Conservation (phyloP, 1,140 invertebrate genomes). For the Carposina sasakii region DNA sequence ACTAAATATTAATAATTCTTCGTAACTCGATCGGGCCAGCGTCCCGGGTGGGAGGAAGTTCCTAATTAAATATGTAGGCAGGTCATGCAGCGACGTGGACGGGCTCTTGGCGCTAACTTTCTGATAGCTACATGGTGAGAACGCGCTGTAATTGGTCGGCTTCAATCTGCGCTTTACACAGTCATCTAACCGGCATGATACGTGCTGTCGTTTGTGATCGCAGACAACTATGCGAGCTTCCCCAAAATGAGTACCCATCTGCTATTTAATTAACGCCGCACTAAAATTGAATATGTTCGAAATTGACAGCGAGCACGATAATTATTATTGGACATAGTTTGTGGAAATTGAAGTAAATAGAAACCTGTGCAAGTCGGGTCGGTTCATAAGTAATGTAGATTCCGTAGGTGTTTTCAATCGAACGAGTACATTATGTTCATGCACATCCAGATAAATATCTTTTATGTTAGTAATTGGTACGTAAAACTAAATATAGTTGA, state of each 20-base stretch:
- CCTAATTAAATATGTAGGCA: slow-evolving; percentile 55
- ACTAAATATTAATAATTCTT: slow-evolving; percentile 37
- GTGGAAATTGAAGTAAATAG: no score
- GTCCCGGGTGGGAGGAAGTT: slow-evolving; percentile 38
- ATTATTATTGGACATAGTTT: no score
- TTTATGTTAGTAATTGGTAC: no score
- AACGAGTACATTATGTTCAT: no score
- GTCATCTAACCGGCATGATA: not conserved
- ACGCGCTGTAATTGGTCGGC: not conserved
- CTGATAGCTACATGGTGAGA: slow-evolving; percentile 7
- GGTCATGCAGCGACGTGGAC: slow-evolving; percentile 32
- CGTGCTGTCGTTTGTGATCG: not conserved
- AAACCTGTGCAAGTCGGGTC: no score
- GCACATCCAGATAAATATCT: no score
- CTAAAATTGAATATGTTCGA: no score
- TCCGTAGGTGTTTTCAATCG: no score
- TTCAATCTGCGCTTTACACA: not conserved
- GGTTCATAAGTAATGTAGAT: no score
- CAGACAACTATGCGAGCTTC: not conserved
- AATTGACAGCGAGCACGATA: no score
- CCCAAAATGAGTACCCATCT: not conserved
- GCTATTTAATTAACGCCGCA: not conserved
- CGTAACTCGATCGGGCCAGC: slow-evolving; percentile 31
- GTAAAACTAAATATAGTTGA: no score
- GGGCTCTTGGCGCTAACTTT: slow-evolving; percentile 24